Base-by-base conservation (phyloP, 2,888 invertebrate species). In the Eupithecia dodoneata region DNA sequence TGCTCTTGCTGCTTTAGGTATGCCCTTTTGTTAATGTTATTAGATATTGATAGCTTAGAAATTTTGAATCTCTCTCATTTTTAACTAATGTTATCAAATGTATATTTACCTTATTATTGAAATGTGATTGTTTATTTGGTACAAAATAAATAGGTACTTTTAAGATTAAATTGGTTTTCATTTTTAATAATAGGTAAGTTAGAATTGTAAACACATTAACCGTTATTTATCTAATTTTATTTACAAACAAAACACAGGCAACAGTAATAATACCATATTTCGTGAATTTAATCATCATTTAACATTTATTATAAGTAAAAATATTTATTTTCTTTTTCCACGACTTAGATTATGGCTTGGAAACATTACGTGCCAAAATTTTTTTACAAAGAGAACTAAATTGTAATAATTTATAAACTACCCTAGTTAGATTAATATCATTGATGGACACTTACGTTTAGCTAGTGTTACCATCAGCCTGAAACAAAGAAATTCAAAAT, bases 141-240 rank as follows among this genome's bases (percentile, higher is more conserved):
- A 92, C 87, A 89, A 92, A 93, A 91, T 92, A 93, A 93, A 93
- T 89, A 30, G 30, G 30, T 30, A 88, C 88, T 87, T 81, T 78
- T 89, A 88, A 87, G 88, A 85, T 84, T 84, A 66, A 67, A 81
- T 76, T 79, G 76, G 77, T 80, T 84, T 81, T 78, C 73, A 76
- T 78, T 78, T 47, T 12, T 4, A 42, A 82, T 77, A 81, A 76
- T 70, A 78, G 72, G 15, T 72, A 65, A 80, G 15, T 72, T 59
- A 80, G n/a, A 18, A 59, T 59, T 45, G 78, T 80, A 63, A 76
- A 63, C 30, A 66, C 66, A 12, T 71, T 72, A 71, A 30, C 30
- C 74, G 45, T 67, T 18, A 73, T 59, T 41, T 71, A 4, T 72
- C 70, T 72, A 72, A 2, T 71, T 55, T 18, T 74, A 77, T 77